Evolutionary conservation across 1,140 invertebrate genomes (phyloP).

Genomic region (Tetramorium simillimum): DNA sequence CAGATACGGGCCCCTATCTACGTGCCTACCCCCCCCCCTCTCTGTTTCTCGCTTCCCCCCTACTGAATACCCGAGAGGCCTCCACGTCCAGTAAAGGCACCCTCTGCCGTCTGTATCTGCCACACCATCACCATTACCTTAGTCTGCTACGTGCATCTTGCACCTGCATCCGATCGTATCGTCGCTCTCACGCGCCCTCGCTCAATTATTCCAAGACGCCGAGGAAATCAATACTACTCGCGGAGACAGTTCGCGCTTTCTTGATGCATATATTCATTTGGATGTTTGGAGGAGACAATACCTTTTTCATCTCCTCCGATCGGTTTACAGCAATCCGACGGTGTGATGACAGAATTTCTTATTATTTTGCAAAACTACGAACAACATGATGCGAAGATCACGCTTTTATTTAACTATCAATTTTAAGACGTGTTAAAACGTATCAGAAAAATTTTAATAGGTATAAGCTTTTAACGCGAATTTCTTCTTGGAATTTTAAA

Average conservation of each 20-base stretch:
- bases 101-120: not conserved
- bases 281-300: not conserved
- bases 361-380: not conserved
- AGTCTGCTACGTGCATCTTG: conserved; percentile 34
- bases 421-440: not conserved
- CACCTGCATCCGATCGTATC: conserved; percentile 45
- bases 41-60: not conserved
- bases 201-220: conserved; percentile 49
- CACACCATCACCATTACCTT: conserved; percentile 8
- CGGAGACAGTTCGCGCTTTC: conserved; percentile 11
- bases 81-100: conserved; percentile 33
- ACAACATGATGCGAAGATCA: not conserved
- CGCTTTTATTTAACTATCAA: not conserved
- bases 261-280: conserved; percentile 21
- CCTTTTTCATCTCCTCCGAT: not conserved
- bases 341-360: conserved; percentile 7
- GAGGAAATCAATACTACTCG: conserved; percentile 47
- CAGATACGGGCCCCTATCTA: conserved; percentile 63
- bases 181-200: conserved; percentile 22
- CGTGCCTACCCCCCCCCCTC: conserved; percentile 2
- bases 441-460: not conserved
- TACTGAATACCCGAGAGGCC: conserved; percentile 60
- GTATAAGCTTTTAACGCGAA: not conserved
- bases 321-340: not conserved
- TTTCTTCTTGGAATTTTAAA: not conserved